phyloP scores from a whole-genome alignment of 2,888 invertebrate species.

The Watsonalla binaria region DNA sequence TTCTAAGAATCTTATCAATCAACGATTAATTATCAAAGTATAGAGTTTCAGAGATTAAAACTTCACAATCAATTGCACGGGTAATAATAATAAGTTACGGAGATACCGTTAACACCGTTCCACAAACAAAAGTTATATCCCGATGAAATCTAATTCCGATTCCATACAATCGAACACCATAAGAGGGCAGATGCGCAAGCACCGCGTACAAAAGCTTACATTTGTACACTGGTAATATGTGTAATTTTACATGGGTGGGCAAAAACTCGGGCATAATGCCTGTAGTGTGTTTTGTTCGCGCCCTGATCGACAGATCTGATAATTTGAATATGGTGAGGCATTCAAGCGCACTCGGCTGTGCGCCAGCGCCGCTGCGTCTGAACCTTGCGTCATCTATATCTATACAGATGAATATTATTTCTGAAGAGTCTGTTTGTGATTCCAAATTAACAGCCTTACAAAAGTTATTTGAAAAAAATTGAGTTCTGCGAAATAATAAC shows the following conservation, averaged over 20 bases:
- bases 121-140: constrained; percentile 31
- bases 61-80: constrained; percentile 1
- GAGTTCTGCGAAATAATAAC: too few relatives aligned
- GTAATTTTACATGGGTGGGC: constrained; percentile 48
- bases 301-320: constrained; percentile 71
- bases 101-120: constrained; percentile 25
- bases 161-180: constrained; percentile 49
- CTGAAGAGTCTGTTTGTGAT: too few relatives aligned
- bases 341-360: constrained; percentile 39
- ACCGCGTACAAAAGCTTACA: constrained; percentile 52
- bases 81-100: constrained; percentile 7
- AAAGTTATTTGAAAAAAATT: too few relatives aligned
- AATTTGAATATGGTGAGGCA: constrained; percentile 74
- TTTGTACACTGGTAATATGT: constrained; percentile 55
- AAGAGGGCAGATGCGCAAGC: constrained; percentile 57
- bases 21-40: too few relatives aligned
- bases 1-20: too few relatives aligned
- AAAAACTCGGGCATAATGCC: constrained; percentile 23
- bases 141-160: constrained; percentile 61
- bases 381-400: background rate
- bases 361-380: constrained; percentile 4
- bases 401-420: too few relatives aligned
- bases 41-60: background rate
- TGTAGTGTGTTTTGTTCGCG: constrained; percentile 45
- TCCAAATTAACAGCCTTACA: too few relatives aligned